Evolutionary conservation across 2,888 invertebrate species (phyloP), one percentile per base, ranked within the genome.

Genomic region (Protonemura montana): DNA sequence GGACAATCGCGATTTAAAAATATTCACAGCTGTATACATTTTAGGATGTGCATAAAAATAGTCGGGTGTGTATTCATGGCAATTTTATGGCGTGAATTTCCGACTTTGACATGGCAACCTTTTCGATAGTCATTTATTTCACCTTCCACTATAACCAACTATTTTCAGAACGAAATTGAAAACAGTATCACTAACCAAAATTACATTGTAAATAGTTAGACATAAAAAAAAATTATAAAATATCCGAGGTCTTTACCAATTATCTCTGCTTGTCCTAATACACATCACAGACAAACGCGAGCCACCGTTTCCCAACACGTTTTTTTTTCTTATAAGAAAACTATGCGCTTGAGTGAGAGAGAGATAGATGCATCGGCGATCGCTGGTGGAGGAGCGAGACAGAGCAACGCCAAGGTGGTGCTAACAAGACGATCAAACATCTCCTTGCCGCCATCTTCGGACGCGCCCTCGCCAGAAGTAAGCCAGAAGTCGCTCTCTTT

Each of bases 371-470:
- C 41, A n/a, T n/a, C 27, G 78, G 25, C 29, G 3, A 27, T 13
- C 5, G 78, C 78, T 26, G 29, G 78, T 10, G 78, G 6, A 16
- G 16, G 78, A 78, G 26, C 7, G 78, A 78, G 78, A 78, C 78
- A 27, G 13, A 5, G n/a, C 2, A 78, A 7, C 27, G 78, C 10
- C 78, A 41, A 2, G 59, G 41, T 41, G 42, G 83, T 83, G 83
- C 83, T 83, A 83, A 83, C 83, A 25, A 83, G 83, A 26, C 83
- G 59, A 35, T 2, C 10, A 83, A 2, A 83, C 83, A 83, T 35
- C 29, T 25, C 28, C 5, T 41, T 35, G 83, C 83, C 83, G 83
- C 83, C 83, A 83, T 83, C 83, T 83, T 83, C 42, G 25, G 82
- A 10, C 82, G 82, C 82, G 82, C 82, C 82, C 82, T 82, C n/a